phyloP scores from a whole-genome alignment of 2,113 vertebrate species.

The Scomber japonicus region DNA sequence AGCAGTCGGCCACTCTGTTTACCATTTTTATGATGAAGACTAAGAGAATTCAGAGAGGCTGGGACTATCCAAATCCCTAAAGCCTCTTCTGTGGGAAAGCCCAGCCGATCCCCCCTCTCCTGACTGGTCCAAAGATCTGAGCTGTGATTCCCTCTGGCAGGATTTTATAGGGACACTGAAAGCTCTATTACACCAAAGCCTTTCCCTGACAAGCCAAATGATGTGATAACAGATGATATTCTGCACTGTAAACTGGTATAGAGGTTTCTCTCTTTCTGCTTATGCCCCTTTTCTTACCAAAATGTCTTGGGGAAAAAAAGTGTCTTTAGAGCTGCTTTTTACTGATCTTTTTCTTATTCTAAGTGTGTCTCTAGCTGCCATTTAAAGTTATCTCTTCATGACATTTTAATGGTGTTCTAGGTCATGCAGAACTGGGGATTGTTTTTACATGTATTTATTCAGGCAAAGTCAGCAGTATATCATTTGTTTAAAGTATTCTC shows the following conservation, averaged over 20 bases:
- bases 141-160: slow-evolving; percentile 65
- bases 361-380: neutral
- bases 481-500: slow-evolving; percentile 3
- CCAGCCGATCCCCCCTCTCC: slow-evolving; percentile 23
- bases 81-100: slow-evolving; percentile 47
- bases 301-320: neutral
- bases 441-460: neutral
- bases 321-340: slow-evolving; percentile 3
- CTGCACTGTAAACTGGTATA: slow-evolving; percentile 26
- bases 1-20: slow-evolving; percentile 29
- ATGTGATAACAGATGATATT: slow-evolving; percentile 55
- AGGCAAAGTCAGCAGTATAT: neutral
- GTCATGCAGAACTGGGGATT: neutral
- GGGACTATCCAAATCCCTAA: slow-evolving; percentile 55
- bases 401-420: slow-evolving; percentile 25
- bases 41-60: slow-evolving; percentile 22
- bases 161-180: slow-evolving; percentile 54
- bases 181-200: slow-evolving; percentile 65
- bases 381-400: slow-evolving; percentile 14
- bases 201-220: slow-evolving; percentile 58
- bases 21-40: slow-evolving; percentile 40
- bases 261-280: slow-evolving; percentile 13
- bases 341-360: slow-evolving; percentile 11
- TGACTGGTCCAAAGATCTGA: slow-evolving; percentile 60
- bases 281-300: slow-evolving; percentile 9